Percentiles rank a stretch among this genome's conserved stretches.
These are phyloP conservation scores for Ascaphus truei DNA, from an alignment of 2,113 vertebrate genomes.

Conservation along the genomic window DNA sequence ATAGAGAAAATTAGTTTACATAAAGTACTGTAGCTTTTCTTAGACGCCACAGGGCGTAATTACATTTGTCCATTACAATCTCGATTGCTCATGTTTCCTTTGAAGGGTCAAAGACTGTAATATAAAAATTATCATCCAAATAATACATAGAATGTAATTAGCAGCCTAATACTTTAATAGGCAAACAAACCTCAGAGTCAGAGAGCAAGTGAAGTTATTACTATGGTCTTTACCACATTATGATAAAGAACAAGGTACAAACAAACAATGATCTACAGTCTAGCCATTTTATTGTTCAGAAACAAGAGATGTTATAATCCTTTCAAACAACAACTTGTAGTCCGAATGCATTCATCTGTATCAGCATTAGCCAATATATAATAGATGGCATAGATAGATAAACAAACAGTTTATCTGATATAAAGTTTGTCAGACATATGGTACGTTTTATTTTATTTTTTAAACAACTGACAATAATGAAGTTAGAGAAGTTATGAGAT, in stretches of 20 bases:
- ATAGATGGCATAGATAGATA: too few species aligned
- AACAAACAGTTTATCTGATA: too few species aligned
- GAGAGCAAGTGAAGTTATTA: slow-evolving; percentile 2
- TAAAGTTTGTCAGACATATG: too few species aligned
- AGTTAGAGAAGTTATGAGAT: too few species aligned
- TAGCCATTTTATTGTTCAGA: background rate
- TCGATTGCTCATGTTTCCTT: slow-evolving; percentile 23
- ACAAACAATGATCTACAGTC: slow-evolving; percentile 1
- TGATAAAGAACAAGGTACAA: background rate
- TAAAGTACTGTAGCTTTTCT: background rate
- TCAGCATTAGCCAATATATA: too few species aligned
- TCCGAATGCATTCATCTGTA: background rate
- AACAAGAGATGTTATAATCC: background rate
- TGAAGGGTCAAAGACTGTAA: slow-evolving; percentile 9
- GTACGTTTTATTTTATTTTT: too few species aligned
- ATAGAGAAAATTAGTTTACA: slow-evolving; percentile 23
- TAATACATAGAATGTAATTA: slow-evolving; percentile 14
- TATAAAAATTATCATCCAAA: slow-evolving; percentile 14
- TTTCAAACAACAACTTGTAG: slow-evolving; percentile 4
- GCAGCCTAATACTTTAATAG: background rate
- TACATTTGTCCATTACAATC: slow-evolving; percentile 8
- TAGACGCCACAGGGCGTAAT: slow-evolving; percentile 13
- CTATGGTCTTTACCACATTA: slow-evolving; percentile 11
- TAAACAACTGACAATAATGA: too few species aligned
- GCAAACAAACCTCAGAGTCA: slow-evolving; percentile 6